Percentiles rank a stretch among this genome's conserved stretches.
phyloP scores from a whole-genome alignment of 2,888 invertebrate species.

The Drosophila limbata region DNA sequence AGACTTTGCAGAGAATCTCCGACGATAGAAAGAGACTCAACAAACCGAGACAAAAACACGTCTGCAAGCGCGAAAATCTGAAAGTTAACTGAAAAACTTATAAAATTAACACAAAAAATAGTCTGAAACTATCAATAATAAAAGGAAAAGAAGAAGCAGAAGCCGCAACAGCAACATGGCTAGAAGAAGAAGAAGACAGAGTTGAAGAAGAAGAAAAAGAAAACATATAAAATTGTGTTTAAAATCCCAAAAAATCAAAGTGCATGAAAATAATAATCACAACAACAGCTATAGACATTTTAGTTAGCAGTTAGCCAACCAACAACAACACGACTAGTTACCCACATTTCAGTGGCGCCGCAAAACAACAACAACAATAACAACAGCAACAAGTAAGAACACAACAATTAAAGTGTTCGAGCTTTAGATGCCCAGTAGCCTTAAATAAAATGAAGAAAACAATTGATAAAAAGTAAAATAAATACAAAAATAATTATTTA shows the following conservation, averaged over 20 bases:
- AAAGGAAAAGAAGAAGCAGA: conserved; percentile 37
- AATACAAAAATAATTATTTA: background rate
- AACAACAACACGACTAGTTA: conserved; percentile 59
- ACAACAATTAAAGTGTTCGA: background rate
- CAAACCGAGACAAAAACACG: conserved; percentile 71
- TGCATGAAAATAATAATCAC: conserved; percentile 84
- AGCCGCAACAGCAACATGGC: conserved; percentile 13
- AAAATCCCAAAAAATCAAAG: conserved; percentile 84
- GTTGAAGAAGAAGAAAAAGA: conserved; percentile 55
- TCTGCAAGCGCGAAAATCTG: conserved; percentile 84
- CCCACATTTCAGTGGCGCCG: conserved; percentile 74
- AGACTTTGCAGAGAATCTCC: background rate
- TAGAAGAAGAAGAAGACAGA: conserved; percentile 26
- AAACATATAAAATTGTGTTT: conserved; percentile 69
- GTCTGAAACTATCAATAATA: conserved; percentile 76
- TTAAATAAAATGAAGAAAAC: background rate
- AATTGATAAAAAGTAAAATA: too few species aligned
- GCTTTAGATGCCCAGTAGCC: background rate
- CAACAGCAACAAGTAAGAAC: conserved; percentile 29
- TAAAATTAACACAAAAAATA: conserved; percentile 72
- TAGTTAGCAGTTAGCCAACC: conserved; percentile 48
- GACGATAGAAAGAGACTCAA: conserved; percentile 17
- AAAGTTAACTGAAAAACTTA: conserved; percentile 82
- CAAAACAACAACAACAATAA: conserved; percentile 36
- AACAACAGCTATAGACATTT: conserved; percentile 49